Conservation (phyloP, 2,888 invertebrate genomes). For the Agonum fuliginosum region DNA sequence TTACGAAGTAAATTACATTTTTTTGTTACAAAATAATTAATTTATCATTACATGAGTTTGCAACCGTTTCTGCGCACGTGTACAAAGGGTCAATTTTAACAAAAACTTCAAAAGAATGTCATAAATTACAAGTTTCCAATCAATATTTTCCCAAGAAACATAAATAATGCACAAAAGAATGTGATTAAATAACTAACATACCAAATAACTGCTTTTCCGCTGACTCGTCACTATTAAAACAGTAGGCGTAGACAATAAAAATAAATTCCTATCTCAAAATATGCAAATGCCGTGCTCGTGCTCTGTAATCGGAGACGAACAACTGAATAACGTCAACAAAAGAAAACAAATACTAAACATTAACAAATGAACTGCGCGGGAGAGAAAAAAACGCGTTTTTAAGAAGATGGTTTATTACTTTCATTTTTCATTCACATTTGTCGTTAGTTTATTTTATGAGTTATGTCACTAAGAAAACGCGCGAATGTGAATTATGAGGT, state of each 20-base stretch:
- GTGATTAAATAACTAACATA: constrained; percentile 17
- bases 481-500: background rate
- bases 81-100: background rate
- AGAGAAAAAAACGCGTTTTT: constrained; percentile 30
- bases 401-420: background rate
- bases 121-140: constrained; percentile 12
- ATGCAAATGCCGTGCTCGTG: constrained; percentile 50
- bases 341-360: constrained; percentile 37
- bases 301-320: constrained; percentile 50
- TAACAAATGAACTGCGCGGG: constrained; percentile 39
- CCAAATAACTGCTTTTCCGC: constrained; percentile 40
- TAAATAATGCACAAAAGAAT: constrained; percentile 46
- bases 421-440: constrained; percentile 12
- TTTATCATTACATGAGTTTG: constrained; percentile 8
- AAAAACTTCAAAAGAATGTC: constrained; percentile 30
- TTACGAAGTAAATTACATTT: background rate
- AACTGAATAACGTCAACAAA: constrained; percentile 26
- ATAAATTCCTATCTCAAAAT: constrained; percentile 55
- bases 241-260: constrained; percentile 57
- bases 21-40: background rate
- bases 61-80: background rate
- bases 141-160: background rate
- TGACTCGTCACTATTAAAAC: constrained; percentile 52
- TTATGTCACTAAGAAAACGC: background rate
- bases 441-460: background rate